A percentile compares a stretch with the other conserved stretches of the same genome.
These are phyloP conservation scores for Alectoris magna DNA, from an alignment of 2,797 vertebrate species.

Conservation along the genomic window DNA sequence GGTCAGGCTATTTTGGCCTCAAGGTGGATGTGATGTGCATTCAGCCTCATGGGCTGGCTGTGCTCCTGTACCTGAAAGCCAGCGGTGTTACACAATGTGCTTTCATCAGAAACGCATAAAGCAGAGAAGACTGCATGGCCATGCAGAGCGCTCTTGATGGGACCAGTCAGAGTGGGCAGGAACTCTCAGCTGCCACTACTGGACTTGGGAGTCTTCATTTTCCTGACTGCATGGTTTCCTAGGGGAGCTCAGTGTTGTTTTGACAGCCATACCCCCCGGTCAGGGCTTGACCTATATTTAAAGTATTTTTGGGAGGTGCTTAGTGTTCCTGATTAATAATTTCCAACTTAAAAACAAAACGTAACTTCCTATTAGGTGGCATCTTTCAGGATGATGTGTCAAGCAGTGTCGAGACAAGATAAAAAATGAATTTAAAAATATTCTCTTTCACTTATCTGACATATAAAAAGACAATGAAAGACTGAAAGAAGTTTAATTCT, in stretches of 20 bases:
- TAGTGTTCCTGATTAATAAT: background rate
- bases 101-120: slow-evolving; percentile 64
- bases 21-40: slow-evolving; percentile 10
- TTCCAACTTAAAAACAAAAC: background rate
- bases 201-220: background rate
- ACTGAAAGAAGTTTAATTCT: background rate
- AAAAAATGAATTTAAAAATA: background rate
- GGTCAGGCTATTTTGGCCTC: slow-evolving; percentile 60
- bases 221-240: background rate
- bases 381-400: background rate
- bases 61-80: background rate
- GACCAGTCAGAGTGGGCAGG: background rate
- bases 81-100: background rate
- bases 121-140: slow-evolving; percentile 56
- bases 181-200: background rate
- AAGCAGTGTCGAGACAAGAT: background rate
- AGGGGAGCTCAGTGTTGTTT: background rate
- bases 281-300: background rate
- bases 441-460: background rate
- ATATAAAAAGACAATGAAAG: background rate
- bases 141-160: background rate
- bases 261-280: background rate
- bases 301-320: background rate
- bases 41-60: background rate
- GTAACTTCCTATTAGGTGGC: background rate